Evolutionary conservation across 1,140 invertebrate species (phyloP).

Genomic region (Pachypeltis micranthus): DNA sequence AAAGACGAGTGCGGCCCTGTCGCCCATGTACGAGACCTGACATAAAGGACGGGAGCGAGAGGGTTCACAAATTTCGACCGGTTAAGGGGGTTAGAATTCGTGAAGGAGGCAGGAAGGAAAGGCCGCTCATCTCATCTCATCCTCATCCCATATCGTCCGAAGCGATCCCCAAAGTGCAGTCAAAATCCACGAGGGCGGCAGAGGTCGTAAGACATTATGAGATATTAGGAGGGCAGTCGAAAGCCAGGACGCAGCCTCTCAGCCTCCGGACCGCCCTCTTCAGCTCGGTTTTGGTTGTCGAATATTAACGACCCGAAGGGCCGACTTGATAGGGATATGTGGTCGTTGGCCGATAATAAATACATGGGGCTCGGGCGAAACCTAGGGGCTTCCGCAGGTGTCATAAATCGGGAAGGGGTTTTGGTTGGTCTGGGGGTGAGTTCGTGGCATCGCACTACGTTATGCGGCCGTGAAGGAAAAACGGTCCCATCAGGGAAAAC

Average conservation of each 20-base stretch:
- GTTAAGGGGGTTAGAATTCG: too few relatives aligned
- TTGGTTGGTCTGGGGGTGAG: too few relatives aligned
- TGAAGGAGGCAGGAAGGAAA: too few relatives aligned
- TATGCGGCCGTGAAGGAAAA: too few relatives aligned
- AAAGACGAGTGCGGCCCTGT: too few relatives aligned
- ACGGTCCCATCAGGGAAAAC: neutral
- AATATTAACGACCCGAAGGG: constrained; percentile 9
- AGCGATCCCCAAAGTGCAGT: constrained; percentile 4
- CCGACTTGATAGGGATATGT: constrained; percentile 11
- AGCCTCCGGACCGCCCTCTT: neutral
- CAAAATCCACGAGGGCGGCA: neutral
- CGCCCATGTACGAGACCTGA: too few relatives aligned
- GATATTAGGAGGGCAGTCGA: constrained; percentile 1
- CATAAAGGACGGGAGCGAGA: too few relatives aligned
- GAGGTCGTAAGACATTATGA: constrained; percentile 11
- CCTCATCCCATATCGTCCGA: too few relatives aligned
- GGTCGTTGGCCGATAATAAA: constrained; percentile 10
- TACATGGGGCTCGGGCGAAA: constrained; percentile 5
- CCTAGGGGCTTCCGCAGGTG: constrained; percentile 10
- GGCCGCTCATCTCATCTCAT: too few relatives aligned
- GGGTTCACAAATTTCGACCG: too few relatives aligned
- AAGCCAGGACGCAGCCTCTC: too few relatives aligned
- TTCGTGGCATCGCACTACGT: too few relatives aligned
- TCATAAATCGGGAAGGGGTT: constrained; percentile 10
- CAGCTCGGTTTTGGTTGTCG: neutral